Evolutionary conservation across 2,113 vertebrate species (phyloP).

Genomic region (Nanorana parkeri): DNA sequence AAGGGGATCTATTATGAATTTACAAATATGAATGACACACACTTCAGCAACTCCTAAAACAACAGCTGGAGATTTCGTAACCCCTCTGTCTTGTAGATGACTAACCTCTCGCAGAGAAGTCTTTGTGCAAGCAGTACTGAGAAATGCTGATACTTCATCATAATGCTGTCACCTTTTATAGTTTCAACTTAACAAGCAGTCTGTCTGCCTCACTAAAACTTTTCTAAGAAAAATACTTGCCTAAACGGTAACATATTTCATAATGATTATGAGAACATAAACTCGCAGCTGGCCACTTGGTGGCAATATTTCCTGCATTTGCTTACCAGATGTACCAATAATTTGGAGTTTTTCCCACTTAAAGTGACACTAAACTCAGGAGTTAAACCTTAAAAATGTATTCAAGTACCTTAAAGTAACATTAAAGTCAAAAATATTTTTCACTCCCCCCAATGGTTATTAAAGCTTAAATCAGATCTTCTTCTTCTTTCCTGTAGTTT

Average conservation of each 20-base stretch:
- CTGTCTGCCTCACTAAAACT: background rate
- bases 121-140: background rate
- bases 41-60: too few species aligned
- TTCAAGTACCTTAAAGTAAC: too few species aligned
- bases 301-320: background rate
- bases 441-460: too few species aligned
- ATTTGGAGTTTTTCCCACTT: too few species aligned
- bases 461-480: too few species aligned
- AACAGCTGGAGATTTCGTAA: background rate
- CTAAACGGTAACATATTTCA: background rate
- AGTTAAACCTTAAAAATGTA: too few species aligned
- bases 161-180: conserved; percentile 21
- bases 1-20: too few species aligned
- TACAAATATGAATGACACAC: too few species aligned
- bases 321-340: too few species aligned
- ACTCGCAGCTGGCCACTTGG: background rate
- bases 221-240: background rate
- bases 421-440: too few species aligned
- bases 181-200: background rate
- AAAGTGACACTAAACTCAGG: too few species aligned
- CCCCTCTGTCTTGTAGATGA: background rate
- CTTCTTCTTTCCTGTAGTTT: too few species aligned
- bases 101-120: conserved; percentile 10
- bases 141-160: background rate
- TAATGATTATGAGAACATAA: background rate